Evolutionary conservation across 2,888 invertebrate species (phyloP), one percentile per base, ranked within the genome.

Genomic region (Polyommatus icarus): DNA sequence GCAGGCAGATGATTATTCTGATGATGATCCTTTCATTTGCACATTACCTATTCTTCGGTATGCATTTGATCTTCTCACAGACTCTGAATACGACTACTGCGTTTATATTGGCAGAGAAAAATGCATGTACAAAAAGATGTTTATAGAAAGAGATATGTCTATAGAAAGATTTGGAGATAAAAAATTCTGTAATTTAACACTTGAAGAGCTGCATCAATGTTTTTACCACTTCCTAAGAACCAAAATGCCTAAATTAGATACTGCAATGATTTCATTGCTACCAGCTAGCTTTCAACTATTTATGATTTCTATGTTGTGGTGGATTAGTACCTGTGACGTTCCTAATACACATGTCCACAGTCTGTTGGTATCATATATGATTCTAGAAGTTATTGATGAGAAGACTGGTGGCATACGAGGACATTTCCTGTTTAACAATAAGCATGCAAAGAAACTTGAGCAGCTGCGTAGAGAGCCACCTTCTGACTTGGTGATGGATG

Each of bases 1-100:
- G 0, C 97, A 97, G 91, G 95, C 97, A 7, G 97, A 98, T 87
- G 96, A 97, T 86, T 95, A 95, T 83, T 87, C 88, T 4, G 94
- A 94, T 73, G 90, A 94, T 5, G 95, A 96, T 80, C 94, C 96
- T 8, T 95, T 95, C 82, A 84, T 94, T 8, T 94, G 95, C 78
- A 94, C 95, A 50, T 85, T 96, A 80, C 95, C 95, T 18, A 95
- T 97, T 80, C 83, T 97, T 61, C 89, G 93, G 82, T 95, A 95
- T 79, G 95, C 96, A 76, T 96, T 91, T 86, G 94, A 94, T 82
- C 85, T 94, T 18, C 82, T 94, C 1, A 94, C 90, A 57, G 91
- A 92, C 78, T 94, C 90, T 80, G 80, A 86, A 1, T 81, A 88
- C 79, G 90, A 91, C n/a, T 81, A 84, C 77, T 89, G 88, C 82